Base-by-base conservation (phyloP, 2,888 invertebrate genomes). In the Oligia latruncula region DNA sequence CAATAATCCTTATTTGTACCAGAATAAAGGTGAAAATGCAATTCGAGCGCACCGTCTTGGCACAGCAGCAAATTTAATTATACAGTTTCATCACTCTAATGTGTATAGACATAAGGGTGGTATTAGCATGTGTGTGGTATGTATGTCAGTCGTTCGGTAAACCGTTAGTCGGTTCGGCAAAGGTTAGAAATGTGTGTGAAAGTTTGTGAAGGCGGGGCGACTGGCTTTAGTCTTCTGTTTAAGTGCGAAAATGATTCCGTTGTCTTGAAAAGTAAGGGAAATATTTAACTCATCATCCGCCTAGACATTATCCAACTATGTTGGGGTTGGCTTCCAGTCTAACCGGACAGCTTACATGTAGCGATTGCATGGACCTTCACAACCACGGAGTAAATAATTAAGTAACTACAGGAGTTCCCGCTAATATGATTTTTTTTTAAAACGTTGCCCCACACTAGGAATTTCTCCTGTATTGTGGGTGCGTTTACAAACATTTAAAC, bases 101-200 rank as follows among this genome's bases (percentile, higher is more conserved):
- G 2, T 0, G 0, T 55, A 66, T 70, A 8, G 1, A 0, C 2
- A 66, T 86, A 86, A 86, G 82, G 83, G 78, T 74, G 72, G 71
- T 82, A 77, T 82, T 88, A 9, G 64, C 58, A 40, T 71, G 74
- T 65, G 72, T 81, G 20, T 70, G 46, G 66, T 81, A 90, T 87
- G 85, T 90, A 76, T 90, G 88, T 90, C 89, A 90, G 85, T 80
- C 80, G 85, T 71, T 67, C 78, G 70, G 35, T 46, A 64, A 67
- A 90, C 90, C 89, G 90, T 90, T 90, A 89, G 77, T 67, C 15
- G 40, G 81, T 85, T 87, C 83, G 83, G 83, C 64, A 84, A 84
- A 88, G 78, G 87, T 86, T 83, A 85, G 83, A 72, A 71, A 73
- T 76, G 65, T 82, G 77, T 90, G 88, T 87, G 90, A 90, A 90